Evolutionary conservation across 1,140 invertebrate species (phyloP), one percentile per base, ranked within the genome.

Genomic region (Zophobas morio): DNA sequence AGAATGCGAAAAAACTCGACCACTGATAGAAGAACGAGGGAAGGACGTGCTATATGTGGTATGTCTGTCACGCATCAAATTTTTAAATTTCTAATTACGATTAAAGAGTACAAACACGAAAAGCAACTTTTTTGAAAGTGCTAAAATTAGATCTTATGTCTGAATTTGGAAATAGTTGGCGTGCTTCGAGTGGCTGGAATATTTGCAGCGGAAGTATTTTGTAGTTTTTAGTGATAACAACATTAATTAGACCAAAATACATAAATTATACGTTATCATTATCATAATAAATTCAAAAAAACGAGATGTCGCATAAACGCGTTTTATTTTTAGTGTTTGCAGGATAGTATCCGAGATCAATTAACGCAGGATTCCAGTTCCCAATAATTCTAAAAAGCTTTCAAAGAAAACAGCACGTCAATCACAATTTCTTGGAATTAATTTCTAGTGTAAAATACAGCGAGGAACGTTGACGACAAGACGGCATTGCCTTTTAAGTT

Each of bases 331-430:
- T 66, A 66, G 60, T 42, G 60, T 79, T 72, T 39, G 49, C 70
- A 49, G 20, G 49, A 74, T 74, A 77, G 70, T 71, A 71, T 75
- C 56, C 51, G 47, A 54, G 57, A 74, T 76, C 78, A 82, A 81
- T 82, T 81, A 82, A 79, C 76, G 51, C 78, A 79, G 60, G 74
- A 79, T 82, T 79, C 79, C 56, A 82, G 79, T 81, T 79, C 57
- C 78, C 56, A 78, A 76, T 76, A 79, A 74, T 49, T 77, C 63
- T 76, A 81, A 81, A 81, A 81, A 81, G 57, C 53, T 82, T 75
- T 74, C 78, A 78, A 78, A 81, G 79, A 82, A 81, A 78, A 81
- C 46, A 77, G 54, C 51, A 81, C 79, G 81, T 82, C 81, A 82
- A 82, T 79, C 78, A 81, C 76, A 53, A 72, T 74, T 79, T 82